phyloP scores from a whole-genome alignment of 2,113 vertebrate genomes.

The Protobothrops mucrosquamatus region DNA sequence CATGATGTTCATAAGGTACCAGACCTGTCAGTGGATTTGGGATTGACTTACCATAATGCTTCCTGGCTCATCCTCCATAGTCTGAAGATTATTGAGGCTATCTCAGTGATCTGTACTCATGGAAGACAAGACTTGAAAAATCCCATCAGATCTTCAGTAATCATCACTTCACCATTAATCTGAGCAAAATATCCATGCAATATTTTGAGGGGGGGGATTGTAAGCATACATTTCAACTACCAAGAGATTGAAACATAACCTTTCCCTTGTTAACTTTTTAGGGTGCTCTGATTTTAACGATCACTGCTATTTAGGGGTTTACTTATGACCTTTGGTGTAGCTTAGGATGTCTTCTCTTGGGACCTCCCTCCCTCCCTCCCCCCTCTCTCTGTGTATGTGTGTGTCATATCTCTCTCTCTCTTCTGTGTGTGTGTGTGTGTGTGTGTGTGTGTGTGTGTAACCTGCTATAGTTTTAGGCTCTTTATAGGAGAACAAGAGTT shows the following conservation, averaged over 20 bases:
- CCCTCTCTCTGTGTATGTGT: too few species aligned
- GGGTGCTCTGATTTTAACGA: slow-evolving; percentile 21
- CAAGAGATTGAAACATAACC: slow-evolving; percentile 17
- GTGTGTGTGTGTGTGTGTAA: background rate
- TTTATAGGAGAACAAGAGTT: slow-evolving; percentile 35
- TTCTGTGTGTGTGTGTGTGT: too few species aligned
- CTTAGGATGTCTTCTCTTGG: slow-evolving; percentile 36
- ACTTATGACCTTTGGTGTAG: slow-evolving; percentile 50
- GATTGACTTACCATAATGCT: too few species aligned
- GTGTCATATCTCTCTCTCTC: too few species aligned
- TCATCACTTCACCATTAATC: too few species aligned
- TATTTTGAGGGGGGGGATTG: too few species aligned
- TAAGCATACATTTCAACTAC: background rate
- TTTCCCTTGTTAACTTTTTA: slow-evolving; percentile 38
- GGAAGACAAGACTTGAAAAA: background rate
- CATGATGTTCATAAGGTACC: too few species aligned
- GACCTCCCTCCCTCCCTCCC: slow-evolving; percentile 30
- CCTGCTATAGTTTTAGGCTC: slow-evolving; percentile 49
- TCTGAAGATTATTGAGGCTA: background rate
- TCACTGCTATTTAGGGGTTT: slow-evolving; percentile 14
- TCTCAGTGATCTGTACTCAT: background rate
- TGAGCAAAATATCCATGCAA: background rate
- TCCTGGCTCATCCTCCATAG: too few species aligned
- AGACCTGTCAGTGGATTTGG: too few species aligned
- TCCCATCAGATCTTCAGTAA: background rate